Conservation (phyloP, 2,888 invertebrate genomes). For the Amphipoea lucens region DNA sequence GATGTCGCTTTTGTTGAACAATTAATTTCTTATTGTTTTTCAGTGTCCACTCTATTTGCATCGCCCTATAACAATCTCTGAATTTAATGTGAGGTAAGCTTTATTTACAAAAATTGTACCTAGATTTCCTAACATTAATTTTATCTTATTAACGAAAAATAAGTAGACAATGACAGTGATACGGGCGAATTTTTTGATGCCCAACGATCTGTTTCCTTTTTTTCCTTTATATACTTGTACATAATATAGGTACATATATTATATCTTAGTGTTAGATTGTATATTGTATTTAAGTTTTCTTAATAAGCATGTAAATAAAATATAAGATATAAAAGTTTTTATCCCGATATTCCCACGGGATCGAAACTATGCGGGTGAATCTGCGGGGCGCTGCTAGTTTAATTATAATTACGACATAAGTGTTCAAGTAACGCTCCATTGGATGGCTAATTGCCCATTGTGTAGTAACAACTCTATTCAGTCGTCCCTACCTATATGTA, state of each 20-base stretch:
- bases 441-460: conserved; percentile 34
- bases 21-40: not conserved
- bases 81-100: not conserved
- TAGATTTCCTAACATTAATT: not conserved
- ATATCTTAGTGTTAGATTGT: too few relatives aligned
- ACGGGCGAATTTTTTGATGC: too few relatives aligned
- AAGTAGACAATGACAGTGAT: too few relatives aligned
- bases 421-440: conserved; percentile 22
- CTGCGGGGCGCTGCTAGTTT: too few relatives aligned
- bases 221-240: too few relatives aligned
- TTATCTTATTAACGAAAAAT: not conserved
- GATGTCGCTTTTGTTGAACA: conserved; percentile 35
- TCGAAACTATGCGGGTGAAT: too few relatives aligned
- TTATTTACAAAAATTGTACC: not conserved
- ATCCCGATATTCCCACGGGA: too few relatives aligned
- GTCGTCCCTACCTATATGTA: not conserved
- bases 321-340: too few relatives aligned
- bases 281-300: too few relatives aligned
- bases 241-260: too few relatives aligned
- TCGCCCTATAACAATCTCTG: not conserved
- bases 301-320: too few relatives aligned
- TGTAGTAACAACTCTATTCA: conserved; percentile 28
- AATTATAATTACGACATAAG: conserved; percentile 36
- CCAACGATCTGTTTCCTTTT: too few relatives aligned
- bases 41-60: not conserved